phyloP scores from a whole-genome alignment of 2,888 invertebrate species.

The Tetrapedia diversipes region DNA sequence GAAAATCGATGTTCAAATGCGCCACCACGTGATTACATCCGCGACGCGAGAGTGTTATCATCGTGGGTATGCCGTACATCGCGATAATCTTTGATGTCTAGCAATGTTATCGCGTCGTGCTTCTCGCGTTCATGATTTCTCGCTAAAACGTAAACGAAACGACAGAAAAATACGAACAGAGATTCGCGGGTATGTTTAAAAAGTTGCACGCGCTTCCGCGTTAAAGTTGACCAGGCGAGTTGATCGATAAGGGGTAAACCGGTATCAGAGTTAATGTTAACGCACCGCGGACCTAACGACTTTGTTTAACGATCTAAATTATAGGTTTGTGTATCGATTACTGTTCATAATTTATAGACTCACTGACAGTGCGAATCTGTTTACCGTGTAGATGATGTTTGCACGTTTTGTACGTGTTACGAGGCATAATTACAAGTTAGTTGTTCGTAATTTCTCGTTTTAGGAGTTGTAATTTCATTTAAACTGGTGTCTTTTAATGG shows the following conservation, averaged over 20 bases:
- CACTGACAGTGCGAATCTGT: neutral
- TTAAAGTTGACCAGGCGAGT: neutral
- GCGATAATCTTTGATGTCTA: constrained; percentile 48
- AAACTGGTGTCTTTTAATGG: neutral
- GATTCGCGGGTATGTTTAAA: neutral
- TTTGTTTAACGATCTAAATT: neutral
- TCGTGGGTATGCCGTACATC: constrained; percentile 46
- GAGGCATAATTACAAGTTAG: neutral
- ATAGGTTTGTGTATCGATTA: neutral
- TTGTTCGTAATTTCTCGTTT: neutral
- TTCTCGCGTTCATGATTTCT: neutral
- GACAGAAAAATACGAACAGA: neutral
- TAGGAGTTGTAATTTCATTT: neutral
- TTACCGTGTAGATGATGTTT: neutral
- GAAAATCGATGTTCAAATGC: constrained; percentile 78
- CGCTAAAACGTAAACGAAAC: neutral
- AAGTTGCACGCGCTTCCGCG: neutral
- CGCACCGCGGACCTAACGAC: neutral
- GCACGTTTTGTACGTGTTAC: neutral
- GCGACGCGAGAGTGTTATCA: constrained; percentile 72
- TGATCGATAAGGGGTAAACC: constrained; percentile 7
- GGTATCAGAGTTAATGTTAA: neutral
- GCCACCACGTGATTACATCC: constrained; percentile 76
- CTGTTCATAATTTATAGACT: neutral
- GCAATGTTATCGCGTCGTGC: neutral